Evolutionary conservation across 2,113 vertebrate species (phyloP).

Genomic region (Podilymbus podiceps): DNA sequence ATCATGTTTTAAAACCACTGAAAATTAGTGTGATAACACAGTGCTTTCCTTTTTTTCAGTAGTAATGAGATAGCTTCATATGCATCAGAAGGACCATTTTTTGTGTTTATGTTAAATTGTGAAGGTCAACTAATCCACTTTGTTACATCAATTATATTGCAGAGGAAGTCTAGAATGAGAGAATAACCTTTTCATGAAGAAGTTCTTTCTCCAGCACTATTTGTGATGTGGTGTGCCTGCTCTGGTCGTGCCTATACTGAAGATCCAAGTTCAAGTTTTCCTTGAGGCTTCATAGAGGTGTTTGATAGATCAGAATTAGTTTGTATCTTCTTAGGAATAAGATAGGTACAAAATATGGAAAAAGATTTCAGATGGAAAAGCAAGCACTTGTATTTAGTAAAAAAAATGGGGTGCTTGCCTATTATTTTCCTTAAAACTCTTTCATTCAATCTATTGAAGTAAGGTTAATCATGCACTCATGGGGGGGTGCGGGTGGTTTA

Average conservation of each 20-base stretch:
- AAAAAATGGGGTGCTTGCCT: not conserved
- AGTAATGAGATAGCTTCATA: not conserved
- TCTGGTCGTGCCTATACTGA: not conserved
- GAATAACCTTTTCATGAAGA: not conserved
- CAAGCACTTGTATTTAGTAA: not conserved
- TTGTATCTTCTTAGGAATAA: not conserved
- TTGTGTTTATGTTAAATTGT: not conserved
- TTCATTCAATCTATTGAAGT: not conserved
- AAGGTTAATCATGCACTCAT: not conserved
- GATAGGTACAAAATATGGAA: not conserved
- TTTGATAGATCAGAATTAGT: not conserved
- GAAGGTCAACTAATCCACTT: not conserved
- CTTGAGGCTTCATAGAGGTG: not conserved
- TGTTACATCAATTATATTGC: not conserved
- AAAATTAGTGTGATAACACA: not conserved
- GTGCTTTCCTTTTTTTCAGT: not conserved
- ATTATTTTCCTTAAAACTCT: not conserved
- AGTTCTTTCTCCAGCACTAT: not conserved
- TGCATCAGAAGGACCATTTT: not conserved
- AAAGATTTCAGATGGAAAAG: not conserved
- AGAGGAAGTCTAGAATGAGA: not conserved
- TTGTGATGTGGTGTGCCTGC: not conserved
- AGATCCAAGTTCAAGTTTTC: not conserved
- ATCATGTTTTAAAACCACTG: not conserved
- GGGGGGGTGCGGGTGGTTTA: not conserved